phyloP scores from a whole-genome alignment of 2,113 vertebrate species.

The Lepus timidus region DNA sequence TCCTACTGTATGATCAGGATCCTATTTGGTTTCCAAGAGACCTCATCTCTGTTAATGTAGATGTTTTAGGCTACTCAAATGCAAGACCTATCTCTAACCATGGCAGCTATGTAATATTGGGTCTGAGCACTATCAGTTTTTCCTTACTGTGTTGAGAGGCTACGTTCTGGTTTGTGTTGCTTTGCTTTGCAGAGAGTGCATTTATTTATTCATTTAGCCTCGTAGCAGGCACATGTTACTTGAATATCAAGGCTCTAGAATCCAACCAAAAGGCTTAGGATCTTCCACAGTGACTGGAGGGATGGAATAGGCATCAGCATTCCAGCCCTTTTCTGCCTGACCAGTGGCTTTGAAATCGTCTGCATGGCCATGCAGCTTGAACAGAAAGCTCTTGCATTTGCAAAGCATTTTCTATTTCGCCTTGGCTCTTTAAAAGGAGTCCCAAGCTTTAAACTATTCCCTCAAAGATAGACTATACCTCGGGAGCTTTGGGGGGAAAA shows the following conservation, averaged over 20 bases:
- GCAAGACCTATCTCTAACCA: not conserved
- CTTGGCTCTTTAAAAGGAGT: constrained; percentile 40
- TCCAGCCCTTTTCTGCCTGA: not conserved
- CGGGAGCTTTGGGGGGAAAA: constrained; percentile 8
- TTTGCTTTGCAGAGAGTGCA: constrained; percentile 62
- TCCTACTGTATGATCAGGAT: not conserved
- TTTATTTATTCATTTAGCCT: not conserved
- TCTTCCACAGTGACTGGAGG: not conserved
- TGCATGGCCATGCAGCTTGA: constrained; percentile 27
- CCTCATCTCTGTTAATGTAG: constrained; percentile 30
- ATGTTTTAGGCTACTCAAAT: not conserved
- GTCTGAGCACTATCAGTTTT: not conserved
- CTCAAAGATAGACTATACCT: constrained; percentile 52
- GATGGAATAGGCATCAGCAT: not conserved
- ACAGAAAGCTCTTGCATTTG: constrained; percentile 13
- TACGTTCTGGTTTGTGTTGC: constrained; percentile 56
- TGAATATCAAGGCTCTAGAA: not conserved
- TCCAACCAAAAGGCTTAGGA: constrained; percentile 26
- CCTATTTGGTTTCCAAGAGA: constrained; percentile 31
- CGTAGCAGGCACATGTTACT: not conserved
- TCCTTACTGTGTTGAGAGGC: constrained; percentile 69
- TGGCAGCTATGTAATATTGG: not conserved
- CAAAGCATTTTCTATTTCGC: not conserved
- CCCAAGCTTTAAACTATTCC: constrained; percentile 47
- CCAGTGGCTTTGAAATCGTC: not conserved